Percentiles rank a stretch among this genome's conserved stretches.
Conservation (phyloP, 2,888 invertebrate genomes). For the Rhaphigaster nebulosa region DNA sequence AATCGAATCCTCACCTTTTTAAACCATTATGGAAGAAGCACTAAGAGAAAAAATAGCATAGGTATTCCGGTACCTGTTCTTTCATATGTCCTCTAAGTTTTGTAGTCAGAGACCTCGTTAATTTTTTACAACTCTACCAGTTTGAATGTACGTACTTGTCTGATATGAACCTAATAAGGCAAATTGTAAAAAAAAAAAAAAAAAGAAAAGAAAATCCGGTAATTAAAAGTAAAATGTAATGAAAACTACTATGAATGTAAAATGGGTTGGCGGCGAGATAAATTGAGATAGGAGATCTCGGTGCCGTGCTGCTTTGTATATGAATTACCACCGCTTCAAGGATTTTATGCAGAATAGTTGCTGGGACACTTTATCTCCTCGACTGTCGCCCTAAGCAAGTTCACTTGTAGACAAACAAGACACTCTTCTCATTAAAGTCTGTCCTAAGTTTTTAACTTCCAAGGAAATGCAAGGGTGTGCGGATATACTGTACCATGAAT, state of each 20-base stretch:
- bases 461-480: background rate
- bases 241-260: background rate
- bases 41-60: too few relatives aligned
- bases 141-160: background rate
- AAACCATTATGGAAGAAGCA: too few relatives aligned
- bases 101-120: too few relatives aligned
- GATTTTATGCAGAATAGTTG: constrained; percentile 20
- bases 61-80: too few relatives aligned
- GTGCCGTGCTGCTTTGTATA: background rate
- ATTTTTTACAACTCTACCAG: too few relatives aligned
- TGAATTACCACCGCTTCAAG: background rate
- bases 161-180: background rate
- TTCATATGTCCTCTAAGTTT: too few relatives aligned
- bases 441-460: background rate
- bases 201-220: too few relatives aligned
- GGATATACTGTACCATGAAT: background rate
- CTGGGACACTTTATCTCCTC: constrained; percentile 39
- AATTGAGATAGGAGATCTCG: background rate
- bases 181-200: background rate
- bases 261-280: background rate
- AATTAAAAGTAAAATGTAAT: background rate
- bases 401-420: constrained; percentile 1
- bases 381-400: background rate
- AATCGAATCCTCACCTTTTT: too few relatives aligned
- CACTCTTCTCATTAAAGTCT: constrained; percentile 21